Percentiles rank a stretch among this genome's conserved stretches.
Conservation (phyloP, 2,113 vertebrate species). For the Notothenia rossii region DNA sequence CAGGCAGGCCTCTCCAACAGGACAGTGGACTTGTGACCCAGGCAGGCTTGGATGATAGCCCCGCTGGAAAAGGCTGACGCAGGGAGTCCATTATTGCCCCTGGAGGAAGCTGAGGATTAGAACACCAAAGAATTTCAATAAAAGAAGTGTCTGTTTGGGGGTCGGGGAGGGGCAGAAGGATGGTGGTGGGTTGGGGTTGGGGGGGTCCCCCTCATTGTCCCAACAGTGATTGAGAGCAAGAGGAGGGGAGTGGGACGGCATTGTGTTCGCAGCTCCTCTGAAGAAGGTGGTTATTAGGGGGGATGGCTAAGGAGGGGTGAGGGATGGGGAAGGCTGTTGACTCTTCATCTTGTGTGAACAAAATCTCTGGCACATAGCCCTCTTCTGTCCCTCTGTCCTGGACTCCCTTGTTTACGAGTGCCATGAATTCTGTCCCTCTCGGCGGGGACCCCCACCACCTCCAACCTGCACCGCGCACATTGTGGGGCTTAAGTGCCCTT, state of each 20-base stretch:
- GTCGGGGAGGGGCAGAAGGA: conserved; percentile 80
- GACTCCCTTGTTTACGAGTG: conserved; percentile 83
- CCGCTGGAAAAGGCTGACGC: conserved; percentile 86
- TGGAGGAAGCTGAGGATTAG: conserved; percentile 90
- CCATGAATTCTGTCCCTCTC: conserved; percentile 81
- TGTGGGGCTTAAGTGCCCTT: conserved; percentile 88
- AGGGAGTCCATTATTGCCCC: conserved; percentile 86
- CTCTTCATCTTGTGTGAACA: conserved; percentile 89
- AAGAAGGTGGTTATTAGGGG: conserved; percentile 83
- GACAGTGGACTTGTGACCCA: conserved; percentile 81
- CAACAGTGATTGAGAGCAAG: conserved; percentile 85
- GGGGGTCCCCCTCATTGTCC: conserved; percentile 82
- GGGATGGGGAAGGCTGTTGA: conserved; percentile 85
- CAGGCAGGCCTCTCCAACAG: conserved; percentile 36
- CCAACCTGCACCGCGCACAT: conserved; percentile 82
- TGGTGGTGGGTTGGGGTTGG: conserved; percentile 53
- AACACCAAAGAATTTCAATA: conserved; percentile 89
- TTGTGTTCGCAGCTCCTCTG: conserved; percentile 83
- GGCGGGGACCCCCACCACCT: conserved; percentile 70
- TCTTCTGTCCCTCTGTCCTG: conserved; percentile 74
- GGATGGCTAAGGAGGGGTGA: conserved; percentile 77
- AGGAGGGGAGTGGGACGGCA: conserved; percentile 82
- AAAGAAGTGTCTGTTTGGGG: conserved; percentile 89
- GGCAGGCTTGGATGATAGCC: conserved; percentile 75
- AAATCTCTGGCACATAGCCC: conserved; percentile 83